phyloP scores from a whole-genome alignment of 2,797 vertebrate species.

The Choloepus didactylus region DNA sequence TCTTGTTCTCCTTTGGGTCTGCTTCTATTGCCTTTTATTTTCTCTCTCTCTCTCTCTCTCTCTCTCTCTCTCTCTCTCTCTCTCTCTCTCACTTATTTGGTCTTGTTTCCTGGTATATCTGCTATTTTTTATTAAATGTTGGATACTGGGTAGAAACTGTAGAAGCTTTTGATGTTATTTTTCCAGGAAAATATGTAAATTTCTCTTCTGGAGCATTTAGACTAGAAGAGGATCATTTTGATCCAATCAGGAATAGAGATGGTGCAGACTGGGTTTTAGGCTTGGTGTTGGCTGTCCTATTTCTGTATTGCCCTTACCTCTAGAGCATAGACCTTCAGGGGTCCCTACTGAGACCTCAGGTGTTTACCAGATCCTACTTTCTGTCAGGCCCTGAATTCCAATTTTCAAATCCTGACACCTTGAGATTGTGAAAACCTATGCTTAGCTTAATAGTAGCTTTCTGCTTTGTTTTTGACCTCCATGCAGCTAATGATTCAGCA shows the following conservation, averaged over 20 bases:
- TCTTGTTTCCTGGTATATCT: neutral
- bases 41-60: neutral
- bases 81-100: neutral
- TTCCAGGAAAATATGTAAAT: neutral
- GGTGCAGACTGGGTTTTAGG: too few species aligned
- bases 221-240: neutral
- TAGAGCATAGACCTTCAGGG: neutral
- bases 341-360: neutral
- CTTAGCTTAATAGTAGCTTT: neutral
- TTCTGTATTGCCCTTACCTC: neutral
- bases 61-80: neutral
- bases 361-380: neutral
- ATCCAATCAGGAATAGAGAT: neutral
- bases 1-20: neutral
- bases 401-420: neutral
- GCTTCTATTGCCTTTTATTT: neutral
- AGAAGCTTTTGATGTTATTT: neutral
- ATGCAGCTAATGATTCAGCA: neutral
- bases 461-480: neutral
- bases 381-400: neutral
- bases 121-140: constrained; percentile 25
- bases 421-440: neutral
- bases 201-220: neutral
- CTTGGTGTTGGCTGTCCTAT: neutral
- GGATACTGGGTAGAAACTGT: neutral